Evolutionary conservation across 2,113 vertebrate species (phyloP), one percentile per base, ranked within the genome.

Genomic region (Labrus mixtus): DNA sequence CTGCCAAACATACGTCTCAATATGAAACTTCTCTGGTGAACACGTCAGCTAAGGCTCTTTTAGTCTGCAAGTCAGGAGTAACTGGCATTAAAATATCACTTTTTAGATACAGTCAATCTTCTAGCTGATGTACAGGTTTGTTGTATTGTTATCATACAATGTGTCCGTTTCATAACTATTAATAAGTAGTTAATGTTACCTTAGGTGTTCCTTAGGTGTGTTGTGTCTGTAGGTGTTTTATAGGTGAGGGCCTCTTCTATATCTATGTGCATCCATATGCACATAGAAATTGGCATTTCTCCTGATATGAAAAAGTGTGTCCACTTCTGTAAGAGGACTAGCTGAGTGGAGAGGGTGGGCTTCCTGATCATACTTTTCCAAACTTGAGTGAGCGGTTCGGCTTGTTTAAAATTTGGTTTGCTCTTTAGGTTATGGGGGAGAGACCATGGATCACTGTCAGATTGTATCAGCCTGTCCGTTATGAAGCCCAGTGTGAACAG

Each of bases 381-480:
- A 68, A 73, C 60, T 57, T 64, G 19, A 65, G 25, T 56, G 60
- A 63, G 73, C 41, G 57, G 48, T 50, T 59, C n/a, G 48, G 46
- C 53, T 74, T 81, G 58, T 68, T 75, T 75, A 33, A 86, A 66
- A 85, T 83, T 59, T 16, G 37, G 25, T 41, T 33, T 65, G 36
- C 67, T 57, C 71, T 75, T 73, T 29, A 41, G 39, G 74, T 83
- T 76, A 76, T 36, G 46, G 58, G 41, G 39, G 69, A 33, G 50
- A 84, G 84, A 68, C 68, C 73, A 51, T 76, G 58, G 61, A 82
- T 90, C 84, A 81, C 66, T 81, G 83, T 90, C 82, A 91, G 73
- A 87, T 83, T 74, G 64, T 51, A 87, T 86, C 79, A 77, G 59
- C 39, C 61, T 6, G 41, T 64, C 50, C 33, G 62, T 51, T 73